Conservation (phyloP, 1,140 invertebrate genomes). For the Drosophila gunungcola region DNA sequence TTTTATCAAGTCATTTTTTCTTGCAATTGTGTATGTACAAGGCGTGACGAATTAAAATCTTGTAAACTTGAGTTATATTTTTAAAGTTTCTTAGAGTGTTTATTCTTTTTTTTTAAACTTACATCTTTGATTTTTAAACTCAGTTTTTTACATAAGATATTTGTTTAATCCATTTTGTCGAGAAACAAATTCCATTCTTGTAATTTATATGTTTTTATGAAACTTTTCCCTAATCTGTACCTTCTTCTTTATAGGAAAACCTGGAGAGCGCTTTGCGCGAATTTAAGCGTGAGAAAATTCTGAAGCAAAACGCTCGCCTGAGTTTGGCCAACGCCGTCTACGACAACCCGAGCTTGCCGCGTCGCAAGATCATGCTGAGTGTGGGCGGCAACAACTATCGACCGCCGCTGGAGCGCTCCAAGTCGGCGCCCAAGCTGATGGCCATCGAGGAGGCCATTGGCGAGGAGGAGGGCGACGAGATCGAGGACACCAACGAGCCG, state of each 20-base stretch:
- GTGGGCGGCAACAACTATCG: constrained; percentile 93
- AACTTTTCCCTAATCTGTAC: not conserved
- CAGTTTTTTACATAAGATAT: not conserved
- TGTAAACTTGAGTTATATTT: no score
- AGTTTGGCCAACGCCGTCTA: constrained; percentile 94
- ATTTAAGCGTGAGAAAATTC: constrained; percentile 97
- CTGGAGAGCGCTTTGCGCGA: constrained; percentile 94
- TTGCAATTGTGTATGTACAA: constrained; percentile 1
- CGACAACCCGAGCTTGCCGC: constrained; percentile 92
- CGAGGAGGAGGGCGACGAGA: constrained; percentile 91
- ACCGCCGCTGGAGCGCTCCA: constrained; percentile 96
- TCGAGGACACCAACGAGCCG: constrained; percentile 84
- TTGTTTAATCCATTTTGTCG: no score
- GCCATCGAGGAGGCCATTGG: constrained; percentile 96
- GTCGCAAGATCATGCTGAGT: constrained; percentile 91
- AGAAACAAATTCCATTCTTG: not conserved
- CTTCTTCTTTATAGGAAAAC: constrained; percentile 85
- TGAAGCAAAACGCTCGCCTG: constrained; percentile 96
- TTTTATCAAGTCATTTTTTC: constrained; percentile 11
- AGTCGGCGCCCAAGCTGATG: constrained; percentile 97
- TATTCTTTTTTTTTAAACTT: not conserved
- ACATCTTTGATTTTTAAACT: no score
- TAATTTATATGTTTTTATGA: no score
- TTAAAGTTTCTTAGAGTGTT: no score
- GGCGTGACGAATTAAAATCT: not conserved